Evolutionary conservation across 2,888 invertebrate genomes (phyloP).

Genomic region (Caenorhabditis sp.): DNA sequence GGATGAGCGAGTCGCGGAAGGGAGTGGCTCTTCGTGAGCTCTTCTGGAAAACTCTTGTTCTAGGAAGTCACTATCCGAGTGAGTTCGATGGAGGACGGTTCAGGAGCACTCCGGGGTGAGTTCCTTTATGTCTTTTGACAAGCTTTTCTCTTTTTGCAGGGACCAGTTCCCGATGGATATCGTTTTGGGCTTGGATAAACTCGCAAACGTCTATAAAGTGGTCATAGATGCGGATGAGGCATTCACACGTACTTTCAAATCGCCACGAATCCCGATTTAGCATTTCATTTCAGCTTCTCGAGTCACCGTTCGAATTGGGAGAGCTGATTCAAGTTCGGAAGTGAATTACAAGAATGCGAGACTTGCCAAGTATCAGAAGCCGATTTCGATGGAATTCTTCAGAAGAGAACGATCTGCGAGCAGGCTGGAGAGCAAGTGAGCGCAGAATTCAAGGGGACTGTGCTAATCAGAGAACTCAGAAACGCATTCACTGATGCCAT

Average conservation of each 20-base stretch:
- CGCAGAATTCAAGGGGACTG: background rate
- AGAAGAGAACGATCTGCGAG: slow-evolving; percentile 54
- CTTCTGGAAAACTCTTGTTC: slow-evolving; percentile 62
- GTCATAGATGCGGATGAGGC: slow-evolving; percentile 65
- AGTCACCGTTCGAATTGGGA: slow-evolving; percentile 57
- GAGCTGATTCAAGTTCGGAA: slow-evolving; percentile 34
- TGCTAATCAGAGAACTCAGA: slow-evolving; percentile 26
- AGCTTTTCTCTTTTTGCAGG: slow-evolving; percentile 46
- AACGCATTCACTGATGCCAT: slow-evolving; percentile 69
- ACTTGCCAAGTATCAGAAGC: slow-evolving; percentile 64
- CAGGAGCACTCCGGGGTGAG: slow-evolving; percentile 54
- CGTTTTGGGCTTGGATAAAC: slow-evolving; percentile 63
- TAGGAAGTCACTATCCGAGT: slow-evolving; percentile 61
- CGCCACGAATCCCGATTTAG: background rate
- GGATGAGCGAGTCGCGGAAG: slow-evolving; percentile 37
- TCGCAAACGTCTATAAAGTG: slow-evolving; percentile 70
- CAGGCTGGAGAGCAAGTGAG: slow-evolving; percentile 63
- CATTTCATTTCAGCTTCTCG: slow-evolving; percentile 49
- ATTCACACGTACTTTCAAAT: slow-evolving; percentile 55
- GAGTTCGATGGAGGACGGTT: slow-evolving; percentile 63
- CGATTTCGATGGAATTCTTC: slow-evolving; percentile 53
- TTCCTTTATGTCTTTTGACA: background rate
- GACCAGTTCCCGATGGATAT: slow-evolving; percentile 68
- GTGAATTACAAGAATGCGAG: slow-evolving; percentile 67
- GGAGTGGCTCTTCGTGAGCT: slow-evolving; percentile 51